Evolutionary conservation across 1,140 invertebrate species (phyloP), one percentile per base, ranked within the genome.

Genomic region (Caenorhabditis inopinata): DNA sequence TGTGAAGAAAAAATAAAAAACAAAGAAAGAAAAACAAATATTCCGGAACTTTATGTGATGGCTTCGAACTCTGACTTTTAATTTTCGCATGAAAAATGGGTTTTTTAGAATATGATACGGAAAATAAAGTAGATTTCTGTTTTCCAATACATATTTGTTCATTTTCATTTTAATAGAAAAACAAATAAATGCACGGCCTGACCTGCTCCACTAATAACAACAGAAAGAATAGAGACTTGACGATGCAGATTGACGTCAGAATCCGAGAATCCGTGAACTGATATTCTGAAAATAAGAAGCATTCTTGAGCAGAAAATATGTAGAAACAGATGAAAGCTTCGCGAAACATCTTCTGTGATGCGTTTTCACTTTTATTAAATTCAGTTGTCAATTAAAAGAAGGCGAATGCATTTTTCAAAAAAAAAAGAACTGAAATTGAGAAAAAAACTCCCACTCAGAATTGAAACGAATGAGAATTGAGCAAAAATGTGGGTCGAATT

Each of bases 201-300:
- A 62, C 53, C 53, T 62, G 53, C 53, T 62, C 53, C 53, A 35
- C 53, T 32, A 32, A 62, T 62, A 62, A 62, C 27, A 62, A 62
- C 53, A 6, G 53, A 62, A 32, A 62, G 53, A 62, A 62, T 62
- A 6, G 53, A 62, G 18, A 62, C 53, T 62, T 62, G 53, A 62
- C 53, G 53, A 32, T 62, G 53, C 16, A 32, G 53, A 62, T 62
- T 62, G 53, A 62, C 53, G 53, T 62, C 53, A 32, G 53, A 62
- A 62, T 62, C 53, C 27, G 53, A 62, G 16, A 62, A 35, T 25
- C 53, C 53, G 53, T 62, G 53, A 14, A 62, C 29, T 5, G 53
- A 62, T 62, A 62, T 62, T 62, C 53, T 62, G 53, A 62, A 62
- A 58, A n/a, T n/a, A n/a, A n/a, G n/a, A n/a, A n/a, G n/a, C n/a